Evolutionary conservation across 2,797 vertebrate genomes (phyloP), one percentile per base, ranked within the genome.

Genomic region (Simalia tracyae): DNA sequence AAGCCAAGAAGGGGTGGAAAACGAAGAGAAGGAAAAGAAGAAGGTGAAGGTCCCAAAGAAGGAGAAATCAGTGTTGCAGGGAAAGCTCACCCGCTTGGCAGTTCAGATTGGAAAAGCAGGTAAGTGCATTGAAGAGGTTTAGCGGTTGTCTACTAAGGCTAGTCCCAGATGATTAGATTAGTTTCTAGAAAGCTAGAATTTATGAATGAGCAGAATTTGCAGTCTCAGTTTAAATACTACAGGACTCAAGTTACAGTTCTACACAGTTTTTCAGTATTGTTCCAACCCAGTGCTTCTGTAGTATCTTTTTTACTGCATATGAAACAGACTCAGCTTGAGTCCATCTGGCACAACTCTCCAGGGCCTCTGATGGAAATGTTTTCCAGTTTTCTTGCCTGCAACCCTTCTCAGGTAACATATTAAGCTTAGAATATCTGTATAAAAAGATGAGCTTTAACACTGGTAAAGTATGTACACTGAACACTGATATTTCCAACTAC

Each of bases 41-140:
- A 98, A 98, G 88, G 97, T 98, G 93, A 99, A 98, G 64, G 97
- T 98, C 76, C 98, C 98, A 92, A 99, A 99, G 97, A 99, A 99
- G 96, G 99, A 99, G 97, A 99, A 99, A 96, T 99, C 99, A 0
- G 99, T 99, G 95, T 98, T 99, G 66, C 99, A 99, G 96, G 99
- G 99, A 92, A 99, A 99, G 96, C 98, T 99, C 92, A 99, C 99
- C 0, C 97, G 98, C 63, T 96, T 99, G 96, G 98, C 99, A 0
- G 98, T 99, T 14, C 99, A 99, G 98, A 99, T 99, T 0, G 99
- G 99, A 93, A 99, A 99, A 96, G 99, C 98, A 3, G 99, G 99
- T 99, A 95, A 97, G 97, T 93, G 19, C 5, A 4, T 64, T 2
- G 8, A 1, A 42, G 14, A 15, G n/a, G 19, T n/a, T 50, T 1